These are phyloP conservation scores for Tridacna crocea DNA, from an alignment of 2,888 invertebrate species.

Conservation along the genomic window DNA sequence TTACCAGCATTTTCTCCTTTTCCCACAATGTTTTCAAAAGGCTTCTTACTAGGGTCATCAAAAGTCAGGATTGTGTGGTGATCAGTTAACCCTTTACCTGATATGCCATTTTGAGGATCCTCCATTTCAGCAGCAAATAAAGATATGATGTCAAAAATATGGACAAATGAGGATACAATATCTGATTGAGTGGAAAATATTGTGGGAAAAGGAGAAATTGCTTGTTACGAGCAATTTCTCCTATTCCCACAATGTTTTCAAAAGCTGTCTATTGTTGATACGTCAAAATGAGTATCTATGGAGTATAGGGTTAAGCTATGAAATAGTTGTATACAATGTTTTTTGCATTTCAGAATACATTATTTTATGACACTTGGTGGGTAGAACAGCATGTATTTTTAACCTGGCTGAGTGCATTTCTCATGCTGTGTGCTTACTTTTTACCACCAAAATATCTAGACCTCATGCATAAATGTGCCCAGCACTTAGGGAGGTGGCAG, in stretches of 20 bases:
- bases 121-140: too few species aligned
- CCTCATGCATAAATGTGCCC: slow-evolving; percentile 93
- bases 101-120: too few species aligned
- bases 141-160: too few species aligned
- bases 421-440: slow-evolving; percentile 90
- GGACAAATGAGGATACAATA: too few species aligned
- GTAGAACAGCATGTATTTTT: slow-evolving; percentile 93
- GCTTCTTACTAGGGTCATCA: too few species aligned
- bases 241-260: background rate
- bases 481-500: slow-evolving; percentile 94
- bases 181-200: too few species aligned
- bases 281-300: background rate
- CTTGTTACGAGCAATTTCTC: too few species aligned
- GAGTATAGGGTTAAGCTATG: background rate
- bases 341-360: slow-evolving; percentile 83
- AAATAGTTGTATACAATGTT: background rate
- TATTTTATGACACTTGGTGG: slow-evolving; percentile 93
- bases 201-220: too few species aligned
- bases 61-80: too few species aligned
- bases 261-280: background rate
- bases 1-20: too few species aligned
- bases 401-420: slow-evolving; percentile 92
- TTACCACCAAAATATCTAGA: slow-evolving; percentile 92
- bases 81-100: too few species aligned
- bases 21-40: too few species aligned